Evolutionary conservation across 2,113 vertebrate species (phyloP).

Genomic region (Atlantisia rogersi): DNA sequence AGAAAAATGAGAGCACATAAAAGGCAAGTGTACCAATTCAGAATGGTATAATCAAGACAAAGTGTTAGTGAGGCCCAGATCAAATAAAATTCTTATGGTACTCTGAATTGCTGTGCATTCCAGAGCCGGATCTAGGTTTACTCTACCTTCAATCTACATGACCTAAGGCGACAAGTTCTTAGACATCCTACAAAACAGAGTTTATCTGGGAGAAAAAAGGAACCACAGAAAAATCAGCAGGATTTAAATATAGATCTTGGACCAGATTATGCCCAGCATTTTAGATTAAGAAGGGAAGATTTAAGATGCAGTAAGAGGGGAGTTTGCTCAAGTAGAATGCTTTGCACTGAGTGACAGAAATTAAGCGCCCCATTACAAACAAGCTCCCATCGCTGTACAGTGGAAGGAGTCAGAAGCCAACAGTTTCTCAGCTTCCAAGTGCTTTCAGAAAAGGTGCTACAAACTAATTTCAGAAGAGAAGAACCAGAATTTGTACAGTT

Average conservation of each 20-base stretch:
- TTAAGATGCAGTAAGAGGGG: not conserved
- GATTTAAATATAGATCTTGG: not conserved
- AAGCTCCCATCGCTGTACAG: not conserved
- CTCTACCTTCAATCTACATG: not conserved
- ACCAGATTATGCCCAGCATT: not conserved
- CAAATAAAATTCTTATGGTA: not conserved
- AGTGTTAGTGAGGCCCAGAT: not conserved
- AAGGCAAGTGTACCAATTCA: not conserved
- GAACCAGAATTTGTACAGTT: not conserved
- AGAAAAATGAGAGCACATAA: not conserved
- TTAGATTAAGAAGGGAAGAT: not conserved
- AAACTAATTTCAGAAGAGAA: not conserved
- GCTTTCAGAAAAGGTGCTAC: not conserved
- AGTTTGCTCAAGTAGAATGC: not conserved
- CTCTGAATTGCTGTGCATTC: not conserved
- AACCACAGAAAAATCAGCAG: not conserved
- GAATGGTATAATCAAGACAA: accelerated
- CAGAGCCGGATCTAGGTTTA: not conserved
- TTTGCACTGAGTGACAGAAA: not conserved
- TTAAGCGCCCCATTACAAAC: not conserved
- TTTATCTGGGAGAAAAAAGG: not conserved
- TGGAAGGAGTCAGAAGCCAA: not conserved
- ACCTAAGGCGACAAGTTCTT: not conserved
- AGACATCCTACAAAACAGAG: not conserved
- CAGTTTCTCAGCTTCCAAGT: not conserved